These are phyloP conservation scores for Scaptomyza montana DNA, from an alignment of 1,140 invertebrate genomes.

Conservation along the genomic window DNA sequence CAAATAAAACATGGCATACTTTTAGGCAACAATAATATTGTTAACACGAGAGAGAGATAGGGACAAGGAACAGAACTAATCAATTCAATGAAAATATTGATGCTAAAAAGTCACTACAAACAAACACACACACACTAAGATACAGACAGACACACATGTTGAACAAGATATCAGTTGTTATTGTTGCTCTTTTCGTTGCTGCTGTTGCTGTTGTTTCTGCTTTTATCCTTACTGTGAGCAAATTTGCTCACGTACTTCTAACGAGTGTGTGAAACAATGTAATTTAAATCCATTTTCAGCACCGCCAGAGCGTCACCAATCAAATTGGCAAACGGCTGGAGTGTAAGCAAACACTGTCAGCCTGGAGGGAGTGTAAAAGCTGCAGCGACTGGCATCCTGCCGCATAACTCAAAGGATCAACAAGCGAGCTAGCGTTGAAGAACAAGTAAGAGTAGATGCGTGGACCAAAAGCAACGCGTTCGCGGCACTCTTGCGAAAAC, in stretches of 20 bases:
- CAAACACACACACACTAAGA: not conserved
- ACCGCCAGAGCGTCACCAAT: constrained; percentile 68
- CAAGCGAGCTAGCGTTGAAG: constrained; percentile 22
- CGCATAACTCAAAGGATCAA: constrained; percentile 80
- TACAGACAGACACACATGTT: constrained; percentile 25
- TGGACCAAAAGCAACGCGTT: constrained; percentile 29
- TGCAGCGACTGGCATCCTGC: constrained; percentile 17
- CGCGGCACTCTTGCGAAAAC: constrained; percentile 71
- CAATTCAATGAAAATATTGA: constrained; percentile 79
- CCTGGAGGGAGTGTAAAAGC: not conserved
- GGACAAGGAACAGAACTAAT: constrained; percentile 50
- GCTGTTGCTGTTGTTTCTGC: constrained; percentile 9
- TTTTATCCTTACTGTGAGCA: constrained; percentile 17
- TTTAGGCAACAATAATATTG: constrained; percentile 39
- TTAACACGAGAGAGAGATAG: not conserved
- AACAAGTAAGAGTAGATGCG: not conserved
- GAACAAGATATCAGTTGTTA: constrained; percentile 54
- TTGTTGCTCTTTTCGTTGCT: constrained; percentile 30
- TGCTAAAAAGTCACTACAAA: constrained; percentile 67
- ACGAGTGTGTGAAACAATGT: constrained; percentile 68
- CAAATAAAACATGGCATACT: constrained; percentile 47
- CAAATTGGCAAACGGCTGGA: constrained; percentile 78
- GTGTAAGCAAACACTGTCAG: constrained; percentile 58
- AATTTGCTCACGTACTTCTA: constrained; percentile 45
- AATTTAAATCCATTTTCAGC: constrained; percentile 82